These are phyloP conservation scores for Hydrozoanthus gracilis DNA, from an alignment of 92 coral and sea anemone species.

Conservation along the genomic window DNA sequence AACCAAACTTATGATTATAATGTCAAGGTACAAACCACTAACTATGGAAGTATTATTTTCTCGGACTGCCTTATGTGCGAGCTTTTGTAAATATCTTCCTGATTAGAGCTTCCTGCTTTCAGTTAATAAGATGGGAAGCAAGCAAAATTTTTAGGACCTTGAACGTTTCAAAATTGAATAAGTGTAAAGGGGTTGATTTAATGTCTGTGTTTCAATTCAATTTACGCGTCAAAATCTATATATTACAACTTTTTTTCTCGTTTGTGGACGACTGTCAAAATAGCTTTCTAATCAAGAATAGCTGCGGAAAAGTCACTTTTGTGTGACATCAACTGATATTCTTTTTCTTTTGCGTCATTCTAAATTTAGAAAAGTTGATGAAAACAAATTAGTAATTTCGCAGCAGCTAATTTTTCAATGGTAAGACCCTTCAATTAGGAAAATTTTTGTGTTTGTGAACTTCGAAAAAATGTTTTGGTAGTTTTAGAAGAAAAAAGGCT, in stretches of 20 bases:
- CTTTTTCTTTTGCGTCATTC: slow-evolving; percentile 40
- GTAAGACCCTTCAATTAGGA: background rate
- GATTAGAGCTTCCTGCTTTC: slow-evolving; percentile 22
- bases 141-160: slow-evolving; percentile 11
- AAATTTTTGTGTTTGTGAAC: background rate
- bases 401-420: slow-evolving; percentile 9
- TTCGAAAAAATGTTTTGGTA: background rate
- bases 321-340: slow-evolving; percentile 46
- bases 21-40: slow-evolving; percentile 35
- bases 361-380: slow-evolving; percentile 43
- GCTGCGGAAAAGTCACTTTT: slow-evolving; percentile 49
- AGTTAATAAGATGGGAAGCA: slow-evolving; percentile 39
- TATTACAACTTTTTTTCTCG: background rate
- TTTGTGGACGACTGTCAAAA: slow-evolving; percentile 36
- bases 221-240: slow-evolving; percentile 31
- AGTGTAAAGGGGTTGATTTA: slow-evolving; percentile 18
- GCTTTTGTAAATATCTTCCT: slow-evolving; percentile 29
- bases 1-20: slow-evolving; percentile 57
- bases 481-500: background rate
- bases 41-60: slow-evolving; percentile 27
- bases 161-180: slow-evolving; percentile 20
- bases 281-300: slow-evolving; percentile 32
- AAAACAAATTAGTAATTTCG: slow-evolving; percentile 40
- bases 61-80: slow-evolving; percentile 39
- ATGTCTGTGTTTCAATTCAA: slow-evolving; percentile 10